phyloP scores from a whole-genome alignment of 2,797 vertebrate genomes.

The Cyprinodon diabolis region DNA sequence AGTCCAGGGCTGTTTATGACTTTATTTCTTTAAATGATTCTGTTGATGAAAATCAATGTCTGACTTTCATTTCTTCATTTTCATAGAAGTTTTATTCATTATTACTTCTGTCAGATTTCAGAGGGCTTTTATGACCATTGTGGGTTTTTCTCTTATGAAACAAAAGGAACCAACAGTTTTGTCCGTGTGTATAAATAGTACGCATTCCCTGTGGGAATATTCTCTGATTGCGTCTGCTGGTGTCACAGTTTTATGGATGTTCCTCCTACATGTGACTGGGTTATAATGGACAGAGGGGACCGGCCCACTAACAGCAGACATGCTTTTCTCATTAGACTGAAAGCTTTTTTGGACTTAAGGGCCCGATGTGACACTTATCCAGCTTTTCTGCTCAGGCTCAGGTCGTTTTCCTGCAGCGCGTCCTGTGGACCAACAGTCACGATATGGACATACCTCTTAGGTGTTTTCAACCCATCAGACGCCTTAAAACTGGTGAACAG shows the following conservation, averaged over 20 bases:
- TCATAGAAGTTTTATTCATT: no score
- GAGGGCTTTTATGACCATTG: no score
- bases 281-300: neutral
- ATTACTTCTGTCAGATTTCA: no score
- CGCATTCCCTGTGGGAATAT: neutral
- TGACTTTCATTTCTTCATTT: no score
- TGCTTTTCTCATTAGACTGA: constrained; percentile 5
- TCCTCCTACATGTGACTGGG: neutral
- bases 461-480: neutral
- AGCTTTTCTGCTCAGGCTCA: neutral
- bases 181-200: neutral
- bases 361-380: neutral
- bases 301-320: neutral
- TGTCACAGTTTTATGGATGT: neutral
- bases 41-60: no score
- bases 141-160: no score
- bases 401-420: neutral
- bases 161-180: no score
- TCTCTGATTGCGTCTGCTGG: neutral
- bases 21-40: no score
- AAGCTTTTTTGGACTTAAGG: constrained; percentile 2
- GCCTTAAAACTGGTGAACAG: neutral
- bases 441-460: neutral
- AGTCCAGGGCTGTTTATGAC: no score
- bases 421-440: neutral